Conservation (phyloP, 1,140 invertebrate species). For the Tyrophagus putrescentiae region DNA sequence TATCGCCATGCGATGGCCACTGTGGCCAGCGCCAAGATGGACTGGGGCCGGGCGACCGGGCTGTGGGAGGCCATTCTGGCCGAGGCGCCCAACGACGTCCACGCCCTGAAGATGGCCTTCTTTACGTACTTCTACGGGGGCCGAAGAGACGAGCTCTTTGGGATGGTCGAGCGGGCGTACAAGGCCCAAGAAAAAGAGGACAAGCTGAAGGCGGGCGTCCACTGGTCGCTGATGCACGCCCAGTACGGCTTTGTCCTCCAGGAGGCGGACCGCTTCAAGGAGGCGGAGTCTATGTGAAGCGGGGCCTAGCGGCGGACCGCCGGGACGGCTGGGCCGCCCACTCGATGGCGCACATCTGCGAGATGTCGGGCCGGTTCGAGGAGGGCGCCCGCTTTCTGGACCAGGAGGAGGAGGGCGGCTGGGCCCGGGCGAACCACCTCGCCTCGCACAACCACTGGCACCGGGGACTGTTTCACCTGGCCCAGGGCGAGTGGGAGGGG, state of each 20-base stretch:
- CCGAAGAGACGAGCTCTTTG: conserved; percentile 34
- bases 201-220: too few relatives aligned
- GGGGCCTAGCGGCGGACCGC: conserved; percentile 35
- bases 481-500: conserved; percentile 34
- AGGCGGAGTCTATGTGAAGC: conserved; percentile 35
- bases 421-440: conserved; percentile 40
- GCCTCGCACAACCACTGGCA: conserved; percentile 45
- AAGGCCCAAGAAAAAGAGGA: background rate
- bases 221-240: conserved; percentile 37
- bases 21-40: conserved; percentile 37
- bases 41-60: conserved; percentile 29
- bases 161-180: conserved; percentile 33
- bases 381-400: conserved; percentile 40
- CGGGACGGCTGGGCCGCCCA: conserved; percentile 44
- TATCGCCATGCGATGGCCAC: conserved; percentile 38
- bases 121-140: conserved; percentile 44
- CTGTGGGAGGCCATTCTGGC: conserved; percentile 40
- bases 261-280: conserved; percentile 38
- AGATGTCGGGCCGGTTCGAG: conserved; percentile 39
- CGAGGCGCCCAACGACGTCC: conserved; percentile 38
- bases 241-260: conserved; percentile 44
- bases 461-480: conserved; percentile 40
- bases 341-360: conserved; percentile 41
- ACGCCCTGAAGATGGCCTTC: conserved; percentile 42
- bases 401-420: conserved; percentile 36